Evolutionary conservation across 2,888 invertebrate genomes (phyloP), one percentile per base, ranked within the genome.

Genomic region (Drosophila leonis): DNA sequence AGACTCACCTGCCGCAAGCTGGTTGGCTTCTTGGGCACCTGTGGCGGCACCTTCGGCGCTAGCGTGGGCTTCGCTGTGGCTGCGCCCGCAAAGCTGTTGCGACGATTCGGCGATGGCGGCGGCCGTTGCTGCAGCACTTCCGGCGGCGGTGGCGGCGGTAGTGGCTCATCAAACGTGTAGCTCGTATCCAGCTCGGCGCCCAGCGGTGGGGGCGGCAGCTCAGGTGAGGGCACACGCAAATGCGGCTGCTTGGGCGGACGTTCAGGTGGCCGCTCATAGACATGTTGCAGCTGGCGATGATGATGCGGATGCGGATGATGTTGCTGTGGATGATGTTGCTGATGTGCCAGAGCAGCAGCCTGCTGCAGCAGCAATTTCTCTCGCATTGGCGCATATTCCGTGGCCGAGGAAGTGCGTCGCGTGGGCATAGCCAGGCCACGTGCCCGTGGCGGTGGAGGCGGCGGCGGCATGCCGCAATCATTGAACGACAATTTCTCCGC

Each of bases 231-330:
- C 48, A 93, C 92, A 60, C 94, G 93, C 79, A 95, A 91, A 68
- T 96, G 93, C 4, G 96, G 96, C 92, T 96, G 96, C 92, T 97
- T 97, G 5, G 96, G 96, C 13, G 97, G 97, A 76, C 96, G 93
- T 80, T 96, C 96, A 1, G 96, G 96, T 0, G 95, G 59, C 4
- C 54, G 65, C 13, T 24, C 44, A 37, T 65, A 64, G 37, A 37
- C 31, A 35, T 62, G 80, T 4, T 62, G 80, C 6, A 37, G 44
- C 10, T 20, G 35, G 20, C 78, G 82, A 67, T 90, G 90, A 69
- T 90, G 92, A 33, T 59, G 46, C 18, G 13, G 44, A 12, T 20
- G 39, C 2, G 24, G 24, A 24, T 24, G 75, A 74, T 90, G 90
- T 68, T 92, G 92, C 49, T 92, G 92, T 29, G 92, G 92, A 79